Evolutionary conservation across 2,888 invertebrate species (phyloP).

Genomic region (Anarsia innoxiella): DNA sequence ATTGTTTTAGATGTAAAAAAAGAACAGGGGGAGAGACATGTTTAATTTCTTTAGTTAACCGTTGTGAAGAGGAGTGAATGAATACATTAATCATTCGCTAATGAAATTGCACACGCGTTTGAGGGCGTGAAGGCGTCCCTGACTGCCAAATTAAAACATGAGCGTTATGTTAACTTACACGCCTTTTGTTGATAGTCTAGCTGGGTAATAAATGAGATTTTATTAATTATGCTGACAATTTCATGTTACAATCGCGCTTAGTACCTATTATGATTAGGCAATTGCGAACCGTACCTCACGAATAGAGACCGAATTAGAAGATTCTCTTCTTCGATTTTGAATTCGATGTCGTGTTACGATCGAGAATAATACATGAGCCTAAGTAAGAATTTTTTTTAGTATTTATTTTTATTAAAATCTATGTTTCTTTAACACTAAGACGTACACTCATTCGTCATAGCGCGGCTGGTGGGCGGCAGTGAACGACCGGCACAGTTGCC

Average conservation of each 20-base stretch:
- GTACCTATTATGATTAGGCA: too few relatives aligned
- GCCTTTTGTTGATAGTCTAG: slow-evolving; percentile 6
- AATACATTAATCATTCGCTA: slow-evolving; percentile 29
- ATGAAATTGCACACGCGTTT: slow-evolving; percentile 35
- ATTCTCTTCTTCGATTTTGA: too few relatives aligned
- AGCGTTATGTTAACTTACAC: slow-evolving; percentile 22
- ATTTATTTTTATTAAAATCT: too few relatives aligned
- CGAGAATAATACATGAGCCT: too few relatives aligned
- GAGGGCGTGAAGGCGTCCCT: slow-evolving; percentile 31
- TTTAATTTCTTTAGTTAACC: slow-evolving; percentile 7
- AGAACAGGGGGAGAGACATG: not conserved
- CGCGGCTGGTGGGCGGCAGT: slow-evolving; percentile 17
- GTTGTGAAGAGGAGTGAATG: slow-evolving; percentile 18
- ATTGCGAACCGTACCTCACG: too few relatives aligned
- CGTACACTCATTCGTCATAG: slow-evolving; percentile 6
- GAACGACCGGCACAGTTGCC: slow-evolving; percentile 17
- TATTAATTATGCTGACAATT: too few relatives aligned
- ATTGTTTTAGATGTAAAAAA: not conserved
- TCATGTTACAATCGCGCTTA: too few relatives aligned
- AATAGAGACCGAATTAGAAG: too few relatives aligned
- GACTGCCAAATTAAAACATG: slow-evolving; percentile 30
- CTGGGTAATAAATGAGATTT: too few relatives aligned
- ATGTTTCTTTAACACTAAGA: too few relatives aligned
- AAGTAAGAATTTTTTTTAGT: too few relatives aligned
- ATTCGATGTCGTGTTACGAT: too few relatives aligned